These are phyloP conservation scores for Carollia perspicillata DNA, from an alignment of 2,113 vertebrate genomes.

Conservation along the genomic window DNA sequence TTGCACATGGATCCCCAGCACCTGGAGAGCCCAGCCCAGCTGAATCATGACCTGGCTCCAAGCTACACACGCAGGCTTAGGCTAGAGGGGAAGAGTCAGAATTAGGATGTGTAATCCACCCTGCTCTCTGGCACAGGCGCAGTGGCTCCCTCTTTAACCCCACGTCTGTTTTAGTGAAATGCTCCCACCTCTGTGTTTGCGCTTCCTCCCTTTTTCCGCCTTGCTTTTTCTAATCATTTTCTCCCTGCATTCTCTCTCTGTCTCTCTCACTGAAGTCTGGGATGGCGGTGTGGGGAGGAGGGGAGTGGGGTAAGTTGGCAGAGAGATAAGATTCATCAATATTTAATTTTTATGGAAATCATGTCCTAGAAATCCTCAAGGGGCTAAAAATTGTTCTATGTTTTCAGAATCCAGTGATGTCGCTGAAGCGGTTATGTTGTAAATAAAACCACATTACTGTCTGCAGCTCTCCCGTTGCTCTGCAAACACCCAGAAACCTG, in stretches of 20 bases:
- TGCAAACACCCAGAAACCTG: constrained; percentile 51
- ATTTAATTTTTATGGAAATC: constrained; percentile 78
- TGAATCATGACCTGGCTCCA: neutral
- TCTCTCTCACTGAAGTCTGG: neutral
- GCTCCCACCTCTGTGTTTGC: neutral
- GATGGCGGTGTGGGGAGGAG: neutral
- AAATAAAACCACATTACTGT: constrained; percentile 75
- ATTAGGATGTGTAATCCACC: neutral
- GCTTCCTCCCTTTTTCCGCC: neutral
- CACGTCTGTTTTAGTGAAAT: neutral
- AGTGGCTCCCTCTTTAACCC: neutral
- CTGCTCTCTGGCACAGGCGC: neutral
- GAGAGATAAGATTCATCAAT: constrained; percentile 65
- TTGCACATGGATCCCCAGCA: neutral
- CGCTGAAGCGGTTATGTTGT: constrained; percentile 65
- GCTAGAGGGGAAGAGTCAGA: neutral
- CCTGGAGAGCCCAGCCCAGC: neutral
- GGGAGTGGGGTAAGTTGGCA: constrained; percentile 16
- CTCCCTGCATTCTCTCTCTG: neutral
- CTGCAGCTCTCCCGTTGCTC: constrained; percentile 38
- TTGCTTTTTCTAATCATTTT: neutral
- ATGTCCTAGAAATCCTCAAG: constrained; percentile 59
- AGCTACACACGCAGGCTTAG: neutral
- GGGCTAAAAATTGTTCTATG: constrained; percentile 67
- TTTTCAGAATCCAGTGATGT: constrained; percentile 71